phyloP scores from a whole-genome alignment of 2,113 vertebrate species.

The Clarias batrachus region DNA sequence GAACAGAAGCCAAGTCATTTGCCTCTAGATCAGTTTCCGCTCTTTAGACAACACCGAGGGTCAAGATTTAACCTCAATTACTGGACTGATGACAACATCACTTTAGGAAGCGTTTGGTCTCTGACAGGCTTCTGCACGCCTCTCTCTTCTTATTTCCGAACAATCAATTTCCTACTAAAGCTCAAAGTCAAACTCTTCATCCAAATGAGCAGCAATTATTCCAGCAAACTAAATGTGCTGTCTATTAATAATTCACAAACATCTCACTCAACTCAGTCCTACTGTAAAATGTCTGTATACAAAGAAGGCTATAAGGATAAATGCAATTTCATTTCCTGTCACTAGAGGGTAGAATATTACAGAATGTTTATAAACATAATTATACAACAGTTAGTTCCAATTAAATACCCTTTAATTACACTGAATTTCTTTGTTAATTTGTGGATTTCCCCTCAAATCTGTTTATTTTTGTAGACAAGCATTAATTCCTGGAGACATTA shows the following conservation, averaged over 20 bases:
- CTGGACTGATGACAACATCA: slow-evolving; percentile 23
- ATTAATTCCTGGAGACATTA: too few species aligned
- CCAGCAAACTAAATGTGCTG: slow-evolving; percentile 59
- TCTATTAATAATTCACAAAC: slow-evolving; percentile 56
- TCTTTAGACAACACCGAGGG: neutral
- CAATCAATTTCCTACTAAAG: slow-evolving; percentile 49
- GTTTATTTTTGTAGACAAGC: too few species aligned
- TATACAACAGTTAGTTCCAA: neutral
- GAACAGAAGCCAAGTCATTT: neutral
- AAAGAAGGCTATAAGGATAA: neutral
- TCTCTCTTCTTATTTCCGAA: slow-evolving; percentile 50
- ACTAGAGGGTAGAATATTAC: neutral
- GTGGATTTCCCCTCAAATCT: too few species aligned
- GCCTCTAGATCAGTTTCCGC: neutral
- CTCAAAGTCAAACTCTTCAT: slow-evolving; percentile 57
- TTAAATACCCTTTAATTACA: too few species aligned
- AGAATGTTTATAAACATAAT: neutral
- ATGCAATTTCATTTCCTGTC: neutral
- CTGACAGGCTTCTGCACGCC: slow-evolving; percentile 39
- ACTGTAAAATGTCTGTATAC: neutral
- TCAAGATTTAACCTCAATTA: slow-evolving; percentile 19
- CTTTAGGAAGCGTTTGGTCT: neutral
- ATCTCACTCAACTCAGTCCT: neutral
- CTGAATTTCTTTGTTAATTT: too few species aligned
- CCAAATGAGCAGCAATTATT: slow-evolving; percentile 66